Conservation (phyloP, 2,888 invertebrate genomes). For the Epiblema foenella region DNA sequence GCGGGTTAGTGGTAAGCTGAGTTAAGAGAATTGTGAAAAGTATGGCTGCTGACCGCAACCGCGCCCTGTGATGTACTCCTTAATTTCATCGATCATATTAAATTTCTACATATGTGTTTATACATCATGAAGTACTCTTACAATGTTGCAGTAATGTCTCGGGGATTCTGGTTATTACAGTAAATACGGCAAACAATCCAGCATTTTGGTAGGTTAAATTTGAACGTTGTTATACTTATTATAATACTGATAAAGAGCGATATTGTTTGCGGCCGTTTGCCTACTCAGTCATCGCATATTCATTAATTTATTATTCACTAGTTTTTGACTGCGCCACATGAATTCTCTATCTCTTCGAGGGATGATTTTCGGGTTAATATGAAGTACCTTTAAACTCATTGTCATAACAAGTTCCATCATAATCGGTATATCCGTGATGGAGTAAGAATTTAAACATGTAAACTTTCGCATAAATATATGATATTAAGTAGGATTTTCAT, state of each 20-base stretch:
- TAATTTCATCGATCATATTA: slow-evolving; percentile 81
- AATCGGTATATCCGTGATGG: too few relatives aligned
- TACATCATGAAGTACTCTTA: slow-evolving; percentile 27
- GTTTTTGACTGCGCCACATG: too few relatives aligned
- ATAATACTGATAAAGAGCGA: background rate
- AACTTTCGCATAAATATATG: too few relatives aligned
- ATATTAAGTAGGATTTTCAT: too few relatives aligned
- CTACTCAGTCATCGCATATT: too few relatives aligned
- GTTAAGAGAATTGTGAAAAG: background rate
- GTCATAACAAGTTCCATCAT: too few relatives aligned
- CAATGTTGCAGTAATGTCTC: slow-evolving; percentile 17
- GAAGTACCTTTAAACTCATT: too few relatives aligned
- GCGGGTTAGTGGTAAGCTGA: background rate
- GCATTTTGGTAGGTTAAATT: background rate
- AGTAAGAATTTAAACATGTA: too few relatives aligned
- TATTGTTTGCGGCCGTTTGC: background rate
- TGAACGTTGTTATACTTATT: background rate
- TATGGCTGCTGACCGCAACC: slow-evolving; percentile 59
- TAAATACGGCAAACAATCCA: slow-evolving; percentile 19
- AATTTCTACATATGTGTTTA: slow-evolving; percentile 57
- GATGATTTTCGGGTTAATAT: too few relatives aligned
- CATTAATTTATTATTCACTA: too few relatives aligned
- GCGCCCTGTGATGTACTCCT: slow-evolving; percentile 71
- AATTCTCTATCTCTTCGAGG: too few relatives aligned
- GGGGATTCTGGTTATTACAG: slow-evolving; percentile 30